phyloP scores from a whole-genome alignment of 2,797 vertebrate species.

The Monodelphis domestica region DNA sequence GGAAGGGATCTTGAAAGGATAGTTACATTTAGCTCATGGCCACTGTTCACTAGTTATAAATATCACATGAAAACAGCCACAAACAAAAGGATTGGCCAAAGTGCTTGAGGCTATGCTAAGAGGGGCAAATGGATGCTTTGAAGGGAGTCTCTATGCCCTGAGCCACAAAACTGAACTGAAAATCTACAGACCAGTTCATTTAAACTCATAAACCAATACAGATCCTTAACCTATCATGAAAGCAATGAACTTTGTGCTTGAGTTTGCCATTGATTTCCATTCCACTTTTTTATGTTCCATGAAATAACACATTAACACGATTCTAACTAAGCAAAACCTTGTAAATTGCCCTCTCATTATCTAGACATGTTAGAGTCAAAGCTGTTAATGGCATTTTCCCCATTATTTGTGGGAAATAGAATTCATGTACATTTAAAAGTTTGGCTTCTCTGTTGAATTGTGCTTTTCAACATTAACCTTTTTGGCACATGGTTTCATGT shows the following conservation, averaged over 20 bases:
- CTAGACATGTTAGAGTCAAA: constrained; percentile 43
- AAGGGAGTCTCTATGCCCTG: neutral
- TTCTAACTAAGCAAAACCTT: constrained; percentile 41
- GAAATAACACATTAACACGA: constrained; percentile 46
- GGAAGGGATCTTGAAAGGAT: neutral
- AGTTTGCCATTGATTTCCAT: constrained; percentile 19
- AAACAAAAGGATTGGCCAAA: neutral
- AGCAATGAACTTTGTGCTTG: neutral
- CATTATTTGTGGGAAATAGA: constrained; percentile 59
- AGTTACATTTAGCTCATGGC: neutral
- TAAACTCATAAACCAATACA: neutral
- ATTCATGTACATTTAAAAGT: constrained; percentile 66
- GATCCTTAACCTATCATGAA: neutral
- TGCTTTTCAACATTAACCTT: constrained; percentile 77
- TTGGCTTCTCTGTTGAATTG: constrained; percentile 69
- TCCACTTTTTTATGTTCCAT: constrained; percentile 42
- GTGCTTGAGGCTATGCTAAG: neutral
- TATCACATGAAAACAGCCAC: neutral
- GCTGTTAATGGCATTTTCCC: constrained; percentile 55
- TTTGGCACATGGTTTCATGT: constrained; percentile 75
- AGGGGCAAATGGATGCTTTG: neutral
- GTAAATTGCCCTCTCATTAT: constrained; percentile 23
- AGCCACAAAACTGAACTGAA: neutral
- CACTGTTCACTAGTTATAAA: neutral
- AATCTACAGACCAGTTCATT: neutral